phyloP scores from a whole-genome alignment of 2,888 invertebrate genomes.

The Pardosa pseudoannulata region DNA sequence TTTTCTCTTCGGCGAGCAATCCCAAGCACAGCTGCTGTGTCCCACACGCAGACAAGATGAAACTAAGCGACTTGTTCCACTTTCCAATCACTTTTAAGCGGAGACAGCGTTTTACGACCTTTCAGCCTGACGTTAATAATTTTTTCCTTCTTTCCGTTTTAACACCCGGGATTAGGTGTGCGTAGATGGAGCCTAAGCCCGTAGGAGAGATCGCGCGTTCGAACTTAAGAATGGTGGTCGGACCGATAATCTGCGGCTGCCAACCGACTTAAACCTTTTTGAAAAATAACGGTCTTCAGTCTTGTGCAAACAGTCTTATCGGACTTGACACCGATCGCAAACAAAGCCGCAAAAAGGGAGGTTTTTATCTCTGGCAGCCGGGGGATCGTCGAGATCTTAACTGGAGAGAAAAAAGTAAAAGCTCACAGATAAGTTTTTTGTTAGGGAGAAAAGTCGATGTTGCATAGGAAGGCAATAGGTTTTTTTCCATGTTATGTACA shows the following conservation, averaged over 20 bases:
- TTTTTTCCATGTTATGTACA: too few species aligned
- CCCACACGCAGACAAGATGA: too few species aligned
- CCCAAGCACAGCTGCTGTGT: too few species aligned
- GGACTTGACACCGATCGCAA: background rate
- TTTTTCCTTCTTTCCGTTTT: background rate
- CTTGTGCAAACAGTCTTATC: conserved; percentile 28
- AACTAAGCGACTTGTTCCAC: too few species aligned
- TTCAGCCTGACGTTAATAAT: background rate
- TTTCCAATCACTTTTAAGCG: background rate
- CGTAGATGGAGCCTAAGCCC: background rate
- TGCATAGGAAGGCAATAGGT: too few species aligned
- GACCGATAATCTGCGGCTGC: background rate
- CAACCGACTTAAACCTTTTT: background rate
- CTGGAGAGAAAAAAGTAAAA: too few species aligned
- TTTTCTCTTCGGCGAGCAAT: too few species aligned
- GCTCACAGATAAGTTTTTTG: too few species aligned
- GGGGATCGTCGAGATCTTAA: background rate
- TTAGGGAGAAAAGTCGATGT: too few species aligned
- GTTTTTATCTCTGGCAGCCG: background rate
- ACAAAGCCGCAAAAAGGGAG: background rate
- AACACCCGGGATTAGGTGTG: background rate
- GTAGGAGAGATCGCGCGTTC: too few species aligned
- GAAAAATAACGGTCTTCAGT: conserved; percentile 34
- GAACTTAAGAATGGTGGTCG: too few species aligned
- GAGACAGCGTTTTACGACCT: background rate